Base-by-base conservation (phyloP, 2,888 invertebrate species). In the Mesorhabditis belari region DNA sequence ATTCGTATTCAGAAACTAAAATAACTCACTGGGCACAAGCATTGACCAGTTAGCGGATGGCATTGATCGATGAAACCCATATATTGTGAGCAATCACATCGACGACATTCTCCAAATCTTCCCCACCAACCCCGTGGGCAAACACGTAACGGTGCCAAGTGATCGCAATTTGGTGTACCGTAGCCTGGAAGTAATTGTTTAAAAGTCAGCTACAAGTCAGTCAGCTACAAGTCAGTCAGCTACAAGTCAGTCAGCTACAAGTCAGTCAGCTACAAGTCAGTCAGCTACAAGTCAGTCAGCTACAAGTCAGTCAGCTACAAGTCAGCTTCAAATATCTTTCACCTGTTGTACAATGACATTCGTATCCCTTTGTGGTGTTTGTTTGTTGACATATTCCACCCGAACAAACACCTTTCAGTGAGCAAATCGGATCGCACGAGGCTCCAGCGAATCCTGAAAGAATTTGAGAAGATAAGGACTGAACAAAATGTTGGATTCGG, bases 71-170 rank as follows among this genome's bases (percentile, higher is more conserved):
- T 58, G 58, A 77, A 77, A 3, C 77, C 79, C 19, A 62, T 61
- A n/a, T 62, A 61, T 2, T 23, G 19, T 5, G 66, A 60, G 56
- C 79, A 79, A 3, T 65, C 23, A 57, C 79, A 79, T 55, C 61
- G 59, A 26, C 52, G 63, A 55, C 79, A 79, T 5, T 67, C 54
- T 4, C n/a, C 73, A 55, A 71, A 79, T 23, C 49, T 29, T 26
- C 79, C 79, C 64, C 70, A 79, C 76, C 76, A 79, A 25, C 79
- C 78, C 2, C 60, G 57, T 4, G 79, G 79, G 60, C 79, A 79
- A 3, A 64, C 58, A 35, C 67, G 66, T 29, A 68, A 55, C 6
- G 74, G 63, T 24, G 66, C 68, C 6, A 58, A 60, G 50, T 63
- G 55, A 57, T 79, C 71, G 58, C 79, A 79, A 56, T 79, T 79